Conservation (phyloP, 2,797 vertebrate genomes). For the Halcyon smyrnensis region DNA sequence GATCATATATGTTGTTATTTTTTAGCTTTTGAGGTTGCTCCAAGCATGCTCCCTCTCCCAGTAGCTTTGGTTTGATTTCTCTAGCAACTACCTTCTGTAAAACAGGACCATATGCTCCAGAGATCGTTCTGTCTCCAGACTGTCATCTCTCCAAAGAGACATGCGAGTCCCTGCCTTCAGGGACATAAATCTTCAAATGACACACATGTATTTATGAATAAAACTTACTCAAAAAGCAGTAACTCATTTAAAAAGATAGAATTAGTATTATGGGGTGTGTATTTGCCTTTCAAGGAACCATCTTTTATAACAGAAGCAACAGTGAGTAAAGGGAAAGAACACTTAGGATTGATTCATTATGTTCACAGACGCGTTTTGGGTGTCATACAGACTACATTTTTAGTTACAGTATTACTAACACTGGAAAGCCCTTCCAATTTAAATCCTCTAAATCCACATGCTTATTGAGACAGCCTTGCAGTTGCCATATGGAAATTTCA, state of each 20-base stretch:
- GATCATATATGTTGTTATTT: neutral
- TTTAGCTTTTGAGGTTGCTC: neutral
- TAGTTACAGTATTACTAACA: neutral
- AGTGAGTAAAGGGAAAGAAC: neutral
- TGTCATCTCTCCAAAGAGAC: neutral
- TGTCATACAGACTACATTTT: neutral
- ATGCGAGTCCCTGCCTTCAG: neutral
- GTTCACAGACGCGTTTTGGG: neutral
- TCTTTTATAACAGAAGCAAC: neutral
- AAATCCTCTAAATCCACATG: neutral
- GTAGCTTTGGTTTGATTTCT: neutral
- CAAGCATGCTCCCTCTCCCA: neutral
- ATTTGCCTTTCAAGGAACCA: neutral
- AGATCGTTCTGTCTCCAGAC: neutral
- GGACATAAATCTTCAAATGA: neutral
- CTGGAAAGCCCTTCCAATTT: neutral
- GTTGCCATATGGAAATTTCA: neutral
- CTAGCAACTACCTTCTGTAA: neutral
- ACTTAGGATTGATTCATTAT: accelerated
- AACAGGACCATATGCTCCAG: neutral
- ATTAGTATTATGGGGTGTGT: neutral
- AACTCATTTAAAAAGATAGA: neutral
- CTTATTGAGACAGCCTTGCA: neutral
- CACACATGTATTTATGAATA: neutral
- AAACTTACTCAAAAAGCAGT: neutral